phyloP scores from a whole-genome alignment of 2,797 vertebrate genomes.

The Spinibarbus caldwelli region DNA sequence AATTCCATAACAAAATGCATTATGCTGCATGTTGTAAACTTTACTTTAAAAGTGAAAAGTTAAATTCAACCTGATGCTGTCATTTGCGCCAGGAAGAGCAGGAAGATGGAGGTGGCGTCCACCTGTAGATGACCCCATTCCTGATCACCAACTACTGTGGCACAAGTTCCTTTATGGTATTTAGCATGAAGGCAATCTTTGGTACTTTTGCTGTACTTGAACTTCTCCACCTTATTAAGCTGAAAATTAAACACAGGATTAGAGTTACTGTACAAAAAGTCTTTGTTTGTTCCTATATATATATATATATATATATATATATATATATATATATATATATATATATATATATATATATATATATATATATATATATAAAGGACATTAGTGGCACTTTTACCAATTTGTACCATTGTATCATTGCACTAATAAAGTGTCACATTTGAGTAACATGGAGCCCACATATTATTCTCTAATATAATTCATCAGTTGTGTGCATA shows the following conservation, averaged over 20 bases:
- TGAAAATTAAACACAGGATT: conserved; percentile 65
- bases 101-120: conserved; percentile 94
- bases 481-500: background rate
- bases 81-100: conserved; percentile 96
- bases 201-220: conserved; percentile 93
- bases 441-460: background rate
- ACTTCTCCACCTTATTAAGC: conserved; percentile 95
- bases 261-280: background rate
- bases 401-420: background rate
- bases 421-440: too few relatives aligned
- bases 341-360: too few relatives aligned
- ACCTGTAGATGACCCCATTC: conserved; percentile 97
- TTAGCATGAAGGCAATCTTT: conserved; percentile 95
- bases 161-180: conserved; percentile 90
- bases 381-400: too few relatives aligned
- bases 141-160: conserved; percentile 87
- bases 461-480: background rate
- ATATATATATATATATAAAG: too few relatives aligned
- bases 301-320: too few relatives aligned
- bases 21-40: background rate
- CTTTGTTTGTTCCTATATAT: too few relatives aligned
- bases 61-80: conserved; percentile 88
- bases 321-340: too few relatives aligned
- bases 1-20: too few relatives aligned
- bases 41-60: background rate